These are phyloP conservation scores for Pyrrhosoma nymphula DNA, from an alignment of 2,888 invertebrate genomes.

Conservation along the genomic window DNA sequence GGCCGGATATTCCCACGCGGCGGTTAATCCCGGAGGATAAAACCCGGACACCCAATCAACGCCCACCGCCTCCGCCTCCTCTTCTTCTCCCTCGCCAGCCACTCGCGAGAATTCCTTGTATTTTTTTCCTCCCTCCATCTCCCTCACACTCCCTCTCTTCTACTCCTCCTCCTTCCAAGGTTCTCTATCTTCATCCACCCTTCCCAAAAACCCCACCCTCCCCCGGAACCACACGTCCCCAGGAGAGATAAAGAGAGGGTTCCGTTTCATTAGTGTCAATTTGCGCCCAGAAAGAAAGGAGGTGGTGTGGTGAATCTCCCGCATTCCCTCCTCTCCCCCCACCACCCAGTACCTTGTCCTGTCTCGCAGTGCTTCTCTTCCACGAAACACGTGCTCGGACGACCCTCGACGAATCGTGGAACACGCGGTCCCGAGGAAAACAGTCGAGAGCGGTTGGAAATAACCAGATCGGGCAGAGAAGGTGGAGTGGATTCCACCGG, in stretches of 20 bases:
- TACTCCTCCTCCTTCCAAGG: too few relatives aligned
- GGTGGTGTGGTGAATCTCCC: too few relatives aligned
- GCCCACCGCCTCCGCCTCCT: conserved; percentile 13
- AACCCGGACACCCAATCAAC: conserved; percentile 47
- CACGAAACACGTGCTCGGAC: conserved; percentile 27
- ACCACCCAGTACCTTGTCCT: neutral
- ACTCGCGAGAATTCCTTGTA: neutral
- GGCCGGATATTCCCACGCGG: conserved; percentile 31
- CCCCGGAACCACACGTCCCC: neutral
- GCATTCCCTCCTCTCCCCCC: neutral
- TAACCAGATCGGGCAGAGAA: too few relatives aligned
- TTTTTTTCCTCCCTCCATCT: neutral
- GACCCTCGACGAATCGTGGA: neutral
- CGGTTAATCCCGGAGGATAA: conserved; percentile 41
- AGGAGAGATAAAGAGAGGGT: conserved; percentile 15
- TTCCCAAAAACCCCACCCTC: neutral
- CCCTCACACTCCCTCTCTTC: neutral
- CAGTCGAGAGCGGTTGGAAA: too few relatives aligned
- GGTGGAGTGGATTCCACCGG: too few relatives aligned
- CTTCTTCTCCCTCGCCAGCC: neutral
- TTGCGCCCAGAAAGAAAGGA: neutral
- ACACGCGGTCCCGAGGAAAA: neutral
- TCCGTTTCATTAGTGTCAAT: conserved; percentile 66
- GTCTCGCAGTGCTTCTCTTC: neutral
- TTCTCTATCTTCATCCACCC: neutral